Base-by-base conservation (phyloP, 2,888 invertebrate genomes). In the Drosophila monieri region DNA sequence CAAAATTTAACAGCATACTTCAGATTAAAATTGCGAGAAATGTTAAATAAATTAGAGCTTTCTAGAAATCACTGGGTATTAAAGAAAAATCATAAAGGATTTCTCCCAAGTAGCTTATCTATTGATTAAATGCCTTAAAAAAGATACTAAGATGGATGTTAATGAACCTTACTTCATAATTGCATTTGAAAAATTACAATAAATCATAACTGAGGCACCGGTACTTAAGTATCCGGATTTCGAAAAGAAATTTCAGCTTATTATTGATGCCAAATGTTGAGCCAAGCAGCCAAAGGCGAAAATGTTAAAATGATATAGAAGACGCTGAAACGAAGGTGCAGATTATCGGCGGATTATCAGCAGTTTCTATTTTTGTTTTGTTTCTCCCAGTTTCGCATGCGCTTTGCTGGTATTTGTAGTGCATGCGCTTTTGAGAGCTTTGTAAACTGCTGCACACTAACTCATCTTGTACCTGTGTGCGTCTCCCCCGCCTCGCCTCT, bases 61-160 rank as follows among this genome's bases (percentile, higher is more conserved):
- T 52, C 44, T 75, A 39, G 48, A 64, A 41, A 39, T 51, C 12
- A 43, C 69, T 6, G 60, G 60, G 15, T 37, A 37, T 14, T 37
- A 37, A 6, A 37, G 37, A 37, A 37, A 14, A 14, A 14, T 37
- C 37, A 67, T 18, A 18, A 18, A 18, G 18, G 18, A 18, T 18
- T 62, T 61, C 30, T 56, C 53, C n/a, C 57, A 65, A 59, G 55
- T 70, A 53, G 70, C 64, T 37, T 49, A 47, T 56, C 46, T 62
- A 58, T 60, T 10, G 67, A 57, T 60, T 10, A 69, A 72, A 48
- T 73, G 65, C 21, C 54, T 67, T 12, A 76, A 73, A 48, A 70
- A 60, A 43, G 59, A 57, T 18, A 30, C 57, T 1, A 41, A 65
- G 5, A 60, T 37, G 1, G 35, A 35, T 35, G 6, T 14, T 37